These are phyloP conservation scores for Propsilocerus akamusi DNA, from an alignment of 1,140 invertebrate genomes.

Conservation along the genomic window DNA sequence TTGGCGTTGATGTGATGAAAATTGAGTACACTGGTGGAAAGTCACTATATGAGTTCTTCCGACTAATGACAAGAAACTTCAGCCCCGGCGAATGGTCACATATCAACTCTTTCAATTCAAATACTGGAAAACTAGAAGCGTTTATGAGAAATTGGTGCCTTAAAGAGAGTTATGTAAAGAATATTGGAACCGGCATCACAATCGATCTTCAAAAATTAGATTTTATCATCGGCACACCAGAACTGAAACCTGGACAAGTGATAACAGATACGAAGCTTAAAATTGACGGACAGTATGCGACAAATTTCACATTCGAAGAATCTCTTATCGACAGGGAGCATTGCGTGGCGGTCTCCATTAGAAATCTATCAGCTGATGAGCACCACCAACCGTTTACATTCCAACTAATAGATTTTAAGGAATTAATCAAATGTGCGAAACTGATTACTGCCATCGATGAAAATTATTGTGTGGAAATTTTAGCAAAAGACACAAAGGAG, in stretches of 20 bases:
- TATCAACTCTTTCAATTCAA: constrained; percentile 33
- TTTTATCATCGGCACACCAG: constrained; percentile 43
- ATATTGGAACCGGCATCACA: constrained; percentile 67
- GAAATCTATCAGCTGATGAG: constrained; percentile 10
- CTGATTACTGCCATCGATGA: constrained; percentile 30
- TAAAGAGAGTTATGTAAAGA: constrained; percentile 93
- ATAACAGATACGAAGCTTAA: constrained; percentile 46
- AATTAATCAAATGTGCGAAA: constrained; percentile 32
- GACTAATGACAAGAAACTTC: constrained; percentile 69
- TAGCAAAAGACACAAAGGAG: constrained; percentile 25
- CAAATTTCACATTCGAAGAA: constrained; percentile 75
- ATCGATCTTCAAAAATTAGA: constrained; percentile 53
- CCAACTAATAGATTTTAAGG: constrained; percentile 29
- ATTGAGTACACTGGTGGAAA: constrained; percentile 43
- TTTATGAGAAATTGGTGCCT: constrained; percentile 85
- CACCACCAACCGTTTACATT: constrained; percentile 16
- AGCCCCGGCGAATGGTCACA: constrained; percentile 57
- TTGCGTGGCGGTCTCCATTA: constrained; percentile 59
- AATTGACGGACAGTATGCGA: constrained; percentile 35
- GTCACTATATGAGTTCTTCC: constrained; percentile 57
- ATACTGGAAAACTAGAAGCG: constrained; percentile 38
- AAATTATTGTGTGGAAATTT: constrained; percentile 31
- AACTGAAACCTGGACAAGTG: constrained; percentile 25
- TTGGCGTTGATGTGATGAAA: constrained; percentile 62
- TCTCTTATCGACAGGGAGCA: constrained; percentile 59